Evolutionary conservation across 2,888 invertebrate genomes (phyloP).

Genomic region (Cosmia trapezina): DNA sequence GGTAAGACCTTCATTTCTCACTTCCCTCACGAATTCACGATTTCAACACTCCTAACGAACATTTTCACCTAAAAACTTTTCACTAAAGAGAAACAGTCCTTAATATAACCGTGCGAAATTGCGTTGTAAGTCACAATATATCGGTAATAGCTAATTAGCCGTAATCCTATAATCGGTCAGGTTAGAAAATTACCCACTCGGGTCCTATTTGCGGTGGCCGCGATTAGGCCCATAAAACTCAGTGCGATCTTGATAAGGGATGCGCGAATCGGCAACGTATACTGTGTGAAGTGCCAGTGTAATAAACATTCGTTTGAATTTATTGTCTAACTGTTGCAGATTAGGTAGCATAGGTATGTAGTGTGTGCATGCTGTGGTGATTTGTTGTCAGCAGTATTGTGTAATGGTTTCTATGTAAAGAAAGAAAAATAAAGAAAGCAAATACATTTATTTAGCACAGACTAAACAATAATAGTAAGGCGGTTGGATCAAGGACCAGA

Average conservation of each 20-base stretch:
- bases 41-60: constrained; percentile 10
- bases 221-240: constrained; percentile 90
- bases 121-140: constrained; percentile 79
- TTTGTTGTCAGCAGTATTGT: constrained; percentile 5
- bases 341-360: constrained; percentile 38
- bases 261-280: constrained; percentile 81
- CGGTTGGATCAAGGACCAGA: too few relatives aligned
- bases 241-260: constrained; percentile 88
- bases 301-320: constrained; percentile 68
- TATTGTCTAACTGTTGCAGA: constrained; percentile 62
- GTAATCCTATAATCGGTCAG: constrained; percentile 89
- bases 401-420: background rate
- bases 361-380: constrained; percentile 31
- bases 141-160: constrained; percentile 89
- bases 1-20: background rate
- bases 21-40: background rate
- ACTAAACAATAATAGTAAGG: too few relatives aligned
- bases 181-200: constrained; percentile 88
- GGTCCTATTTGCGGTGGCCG: constrained; percentile 86
- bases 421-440: too few relatives aligned
- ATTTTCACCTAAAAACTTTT: constrained; percentile 25
- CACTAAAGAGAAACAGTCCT: constrained; percentile 55
- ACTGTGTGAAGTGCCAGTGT: constrained; percentile 57
- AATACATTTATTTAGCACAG: too few relatives aligned
- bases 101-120: constrained; percentile 69